Conservation (phyloP, 2,888 invertebrate genomes). For the Orgyia antiqua region DNA sequence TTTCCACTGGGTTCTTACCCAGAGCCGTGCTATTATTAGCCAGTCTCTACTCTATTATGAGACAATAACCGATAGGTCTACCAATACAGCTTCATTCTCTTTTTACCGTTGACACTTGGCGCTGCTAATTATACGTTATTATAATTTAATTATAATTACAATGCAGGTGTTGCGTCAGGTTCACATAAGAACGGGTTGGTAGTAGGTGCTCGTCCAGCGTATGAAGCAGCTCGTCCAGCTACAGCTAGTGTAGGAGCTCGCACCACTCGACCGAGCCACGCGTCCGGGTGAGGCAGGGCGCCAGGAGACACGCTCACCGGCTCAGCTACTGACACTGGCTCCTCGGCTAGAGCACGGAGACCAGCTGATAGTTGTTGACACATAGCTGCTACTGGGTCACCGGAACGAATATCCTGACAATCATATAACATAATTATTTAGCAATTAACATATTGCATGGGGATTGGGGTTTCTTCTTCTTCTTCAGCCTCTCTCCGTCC, state of each 20-base stretch:
- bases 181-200: slow-evolving; percentile 37
- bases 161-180: slow-evolving; percentile 14
- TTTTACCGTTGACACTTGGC: no score
- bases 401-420: slow-evolving; percentile 4
- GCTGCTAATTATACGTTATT: no score
- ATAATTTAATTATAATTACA: no score
- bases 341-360: slow-evolving; percentile 84
- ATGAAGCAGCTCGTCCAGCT: slow-evolving; percentile 46
- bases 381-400: slow-evolving; percentile 84
- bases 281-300: slow-evolving; percentile 87
- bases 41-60: no score
- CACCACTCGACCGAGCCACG: slow-evolving; percentile 88
- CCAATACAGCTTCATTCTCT: no score
- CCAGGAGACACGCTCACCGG: slow-evolving; percentile 34
- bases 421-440: no score
- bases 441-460: no score
- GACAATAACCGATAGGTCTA: no score
- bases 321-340: slow-evolving; percentile 38
- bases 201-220: slow-evolving; percentile 40
- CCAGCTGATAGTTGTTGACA: slow-evolving; percentile 88
- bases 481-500: no score
- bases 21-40: no score
- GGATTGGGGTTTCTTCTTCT: no score
- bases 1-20: no score
- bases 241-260: slow-evolving; percentile 75